Base-by-base conservation (phyloP, 2,888 invertebrate species). In the Lepidocyrtinus sp. region DNA sequence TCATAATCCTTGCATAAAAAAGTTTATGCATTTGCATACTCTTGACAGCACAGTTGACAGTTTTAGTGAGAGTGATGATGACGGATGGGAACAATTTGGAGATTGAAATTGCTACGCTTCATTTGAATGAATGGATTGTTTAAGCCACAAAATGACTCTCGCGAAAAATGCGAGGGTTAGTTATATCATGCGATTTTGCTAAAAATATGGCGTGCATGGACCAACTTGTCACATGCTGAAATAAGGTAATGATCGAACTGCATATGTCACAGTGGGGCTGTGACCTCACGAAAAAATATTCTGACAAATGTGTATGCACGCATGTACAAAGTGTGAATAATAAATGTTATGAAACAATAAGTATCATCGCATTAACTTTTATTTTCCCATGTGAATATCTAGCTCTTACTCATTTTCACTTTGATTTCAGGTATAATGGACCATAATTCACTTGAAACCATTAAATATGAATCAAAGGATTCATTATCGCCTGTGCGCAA, bases 51-150 rank as follows among this genome's bases (percentile, higher is more conserved):
- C 15, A 36, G 5, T 50, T 50, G 50, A 50, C 50, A 50, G 50
- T 50, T 50, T 50, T 17, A 50, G 50, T 50, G 50, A 50, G 50
- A 50, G 50, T 50, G 50, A 50, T 12, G 50, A 50, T 50, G 50
- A 50, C 50, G 50, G 50, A 50, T 50, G 50, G 50, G 50, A 50
- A 12, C 50, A 17, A 50, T 2, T 50, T 12, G 2, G 50, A 50
- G 50, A 50, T 50, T 15, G 17, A 50, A 50, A 50, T 50, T 50
- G 15, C 50, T 17, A 12, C 17, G 50, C 17, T 50, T 50, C n/a
- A 50, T 50, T 50, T 50, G 50, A 50, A 50, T 50, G 50, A 50
- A 50, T 50, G 50, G 17, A 50, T 50, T 50, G 12, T 50, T 50
- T 12, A 50, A 17, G 50, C 50, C 12, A 36, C 50, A 50, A 15